Evolutionary conservation across 1,140 invertebrate genomes (phyloP).

Genomic region (Megathymus violae): DNA sequence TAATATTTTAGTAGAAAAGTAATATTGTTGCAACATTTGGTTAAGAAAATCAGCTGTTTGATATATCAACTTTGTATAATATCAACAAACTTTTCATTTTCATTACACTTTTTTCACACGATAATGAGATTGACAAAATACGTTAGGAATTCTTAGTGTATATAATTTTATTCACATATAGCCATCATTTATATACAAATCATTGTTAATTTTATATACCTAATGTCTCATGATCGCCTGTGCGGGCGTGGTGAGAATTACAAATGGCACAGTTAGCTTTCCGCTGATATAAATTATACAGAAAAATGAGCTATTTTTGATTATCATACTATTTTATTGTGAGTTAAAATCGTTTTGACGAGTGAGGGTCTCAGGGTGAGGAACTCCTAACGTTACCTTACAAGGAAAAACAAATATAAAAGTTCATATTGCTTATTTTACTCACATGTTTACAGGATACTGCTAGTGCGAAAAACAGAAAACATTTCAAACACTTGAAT

Average conservation of each 20-base stretch:
- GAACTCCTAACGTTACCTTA: conserved; percentile 24
- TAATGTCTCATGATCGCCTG: conserved; percentile 5
- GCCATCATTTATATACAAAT: conserved; percentile 8
- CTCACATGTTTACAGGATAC: conserved; percentile 22
- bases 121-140: no score
- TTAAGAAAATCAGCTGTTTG: no score
- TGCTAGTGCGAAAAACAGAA: not conserved
- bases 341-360: no score
- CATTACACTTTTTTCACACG: no score
- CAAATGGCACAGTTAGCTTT: not conserved
- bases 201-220: conserved; percentile 11
- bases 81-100: no score
- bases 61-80: no score
- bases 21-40: no score
- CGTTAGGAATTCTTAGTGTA: not conserved
- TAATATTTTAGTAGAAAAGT: no score
- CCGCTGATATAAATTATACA: no score
- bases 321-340: no score
- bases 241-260: conserved; percentile 18
- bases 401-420: conserved; percentile 12
- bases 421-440: conserved; percentile 7
- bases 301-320: no score
- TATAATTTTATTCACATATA: not conserved
- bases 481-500: conserved; percentile 24
- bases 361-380: no score